Evolutionary conservation across 2,797 vertebrate species (phyloP).

Genomic region (Etheostoma nigrum): DNA sequence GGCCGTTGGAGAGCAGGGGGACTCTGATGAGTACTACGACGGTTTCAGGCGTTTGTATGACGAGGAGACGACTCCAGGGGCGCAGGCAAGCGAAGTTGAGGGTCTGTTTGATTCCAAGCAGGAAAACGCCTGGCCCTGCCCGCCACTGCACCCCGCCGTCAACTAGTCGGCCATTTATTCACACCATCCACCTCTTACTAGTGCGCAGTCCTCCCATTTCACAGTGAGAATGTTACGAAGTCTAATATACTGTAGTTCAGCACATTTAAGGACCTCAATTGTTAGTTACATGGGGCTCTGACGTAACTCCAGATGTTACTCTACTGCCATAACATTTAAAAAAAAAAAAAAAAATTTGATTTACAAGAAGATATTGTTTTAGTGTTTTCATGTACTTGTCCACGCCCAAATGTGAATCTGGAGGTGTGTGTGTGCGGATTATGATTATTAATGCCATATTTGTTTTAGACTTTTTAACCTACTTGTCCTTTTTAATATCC

Average conservation of each 20-base stretch:
- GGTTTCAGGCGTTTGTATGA: slow-evolving; percentile 80
- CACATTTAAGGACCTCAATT: slow-evolving; percentile 2
- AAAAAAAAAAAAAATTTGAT: not conserved
- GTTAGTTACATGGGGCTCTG: not conserved
- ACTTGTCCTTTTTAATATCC: slow-evolving; percentile 23
- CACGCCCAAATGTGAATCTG: slow-evolving; percentile 21
- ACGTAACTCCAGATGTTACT: slow-evolving; percentile 2
- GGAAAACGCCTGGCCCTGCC: slow-evolving; percentile 71
- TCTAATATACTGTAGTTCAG: slow-evolving; percentile 4
- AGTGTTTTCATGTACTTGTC: slow-evolving; percentile 23
- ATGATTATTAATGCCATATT: not conserved
- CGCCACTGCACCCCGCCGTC: slow-evolving; percentile 75
- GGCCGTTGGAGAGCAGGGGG: slow-evolving; percentile 16
- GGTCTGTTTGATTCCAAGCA: slow-evolving; percentile 33
- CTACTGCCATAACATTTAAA: not conserved
- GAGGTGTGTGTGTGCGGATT: slow-evolving; percentile 21
- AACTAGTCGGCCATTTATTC: slow-evolving; percentile 48
- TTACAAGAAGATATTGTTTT: slow-evolving; percentile 1
- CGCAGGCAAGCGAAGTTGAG: not conserved
- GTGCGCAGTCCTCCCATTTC: slow-evolving; percentile 12
- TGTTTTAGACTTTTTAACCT: slow-evolving; percentile 27
- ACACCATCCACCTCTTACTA: slow-evolving; percentile 4
- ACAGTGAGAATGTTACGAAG: not conserved
- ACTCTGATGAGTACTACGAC: slow-evolving; percentile 81
- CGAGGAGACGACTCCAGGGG: slow-evolving; percentile 59